These are phyloP conservation scores for Stigmatopora argus DNA, from an alignment of 2,113 vertebrate genomes.

Conservation along the genomic window DNA sequence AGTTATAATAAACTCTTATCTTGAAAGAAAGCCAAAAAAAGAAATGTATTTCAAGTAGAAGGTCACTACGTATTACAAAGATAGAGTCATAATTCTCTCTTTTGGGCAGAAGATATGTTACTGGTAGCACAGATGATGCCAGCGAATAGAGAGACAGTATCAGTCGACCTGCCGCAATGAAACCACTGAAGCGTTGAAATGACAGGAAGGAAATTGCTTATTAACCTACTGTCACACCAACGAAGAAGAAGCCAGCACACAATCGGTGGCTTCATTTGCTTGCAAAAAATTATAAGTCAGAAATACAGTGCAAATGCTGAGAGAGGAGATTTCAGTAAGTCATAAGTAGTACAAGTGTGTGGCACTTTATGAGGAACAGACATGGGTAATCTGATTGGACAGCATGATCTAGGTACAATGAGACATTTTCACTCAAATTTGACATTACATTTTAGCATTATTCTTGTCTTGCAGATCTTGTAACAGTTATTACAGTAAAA, in stretches of 20 bases:
- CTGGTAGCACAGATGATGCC: slow-evolving; percentile 42
- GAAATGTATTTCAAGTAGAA: background rate
- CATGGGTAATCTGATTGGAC: too few relatives aligned
- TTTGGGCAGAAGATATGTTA: slow-evolving; percentile 37
- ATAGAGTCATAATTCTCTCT: slow-evolving; percentile 7
- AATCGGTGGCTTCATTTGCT: background rate
- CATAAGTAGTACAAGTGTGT: too few relatives aligned
- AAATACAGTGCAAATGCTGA: background rate
- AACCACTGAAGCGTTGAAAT: slow-evolving; percentile 22
- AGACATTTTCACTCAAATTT: too few relatives aligned
- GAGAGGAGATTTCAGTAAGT: background rate
- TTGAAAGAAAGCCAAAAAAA: background rate
- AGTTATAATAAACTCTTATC: background rate
- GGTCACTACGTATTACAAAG: background rate
- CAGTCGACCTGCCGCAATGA: slow-evolving; percentile 12
- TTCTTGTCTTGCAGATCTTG: too few relatives aligned
- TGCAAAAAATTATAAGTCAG: background rate
- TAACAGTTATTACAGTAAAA: too few relatives aligned
- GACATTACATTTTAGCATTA: too few relatives aligned
- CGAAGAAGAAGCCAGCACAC: background rate
- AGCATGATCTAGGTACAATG: too few relatives aligned
- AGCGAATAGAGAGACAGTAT: slow-evolving; percentile 9
- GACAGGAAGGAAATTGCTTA: slow-evolving; percentile 30
- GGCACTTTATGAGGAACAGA: too few relatives aligned
- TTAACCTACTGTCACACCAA: slow-evolving; percentile 35